Percentiles rank a stretch among this genome's conserved stretches.
phyloP scores from a whole-genome alignment of 2,888 invertebrate species.

The Euclidia mi region DNA sequence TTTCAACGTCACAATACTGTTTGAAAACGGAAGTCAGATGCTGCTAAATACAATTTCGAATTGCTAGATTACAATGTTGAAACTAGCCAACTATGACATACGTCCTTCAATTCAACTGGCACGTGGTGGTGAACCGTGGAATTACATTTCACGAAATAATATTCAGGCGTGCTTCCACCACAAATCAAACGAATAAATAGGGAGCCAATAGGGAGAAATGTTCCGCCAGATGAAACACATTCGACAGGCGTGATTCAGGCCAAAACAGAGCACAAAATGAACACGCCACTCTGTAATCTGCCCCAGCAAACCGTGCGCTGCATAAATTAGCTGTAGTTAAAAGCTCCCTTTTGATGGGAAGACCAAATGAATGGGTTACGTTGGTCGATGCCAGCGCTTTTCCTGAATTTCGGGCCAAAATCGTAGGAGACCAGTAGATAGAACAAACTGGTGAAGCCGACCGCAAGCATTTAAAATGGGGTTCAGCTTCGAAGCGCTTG shows the following conservation, averaged over 20 bases:
- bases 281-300: slow-evolving; percentile 86
- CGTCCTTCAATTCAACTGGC: too few relatives aligned
- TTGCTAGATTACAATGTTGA: too few relatives aligned
- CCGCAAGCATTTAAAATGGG: too few relatives aligned
- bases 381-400: slow-evolving; percentile 63
- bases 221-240: slow-evolving; percentile 72
- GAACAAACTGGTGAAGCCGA: too few relatives aligned
- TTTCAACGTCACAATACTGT: slow-evolving; percentile 16
- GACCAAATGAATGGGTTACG: slow-evolving; percentile 84
- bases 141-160: slow-evolving; percentile 32
- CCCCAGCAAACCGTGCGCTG: slow-evolving; percentile 82
- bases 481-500: too few relatives aligned
- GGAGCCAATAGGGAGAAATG: slow-evolving; percentile 68
- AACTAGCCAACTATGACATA: too few relatives aligned
- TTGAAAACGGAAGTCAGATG: too few relatives aligned
- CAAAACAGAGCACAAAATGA: slow-evolving; percentile 70
- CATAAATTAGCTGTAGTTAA: slow-evolving; percentile 88
- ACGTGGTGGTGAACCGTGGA: neutral
- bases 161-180: slow-evolving; percentile 27
- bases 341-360: slow-evolving; percentile 86
- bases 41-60: too few relatives aligned
- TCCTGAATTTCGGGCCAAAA: slow-evolving; percentile 59
- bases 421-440: slow-evolving; percentile 68
- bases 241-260: slow-evolving; percentile 75
- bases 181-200: slow-evolving; percentile 73